phyloP scores from a whole-genome alignment of 2,888 invertebrate species.

The Eudemis profundana region DNA sequence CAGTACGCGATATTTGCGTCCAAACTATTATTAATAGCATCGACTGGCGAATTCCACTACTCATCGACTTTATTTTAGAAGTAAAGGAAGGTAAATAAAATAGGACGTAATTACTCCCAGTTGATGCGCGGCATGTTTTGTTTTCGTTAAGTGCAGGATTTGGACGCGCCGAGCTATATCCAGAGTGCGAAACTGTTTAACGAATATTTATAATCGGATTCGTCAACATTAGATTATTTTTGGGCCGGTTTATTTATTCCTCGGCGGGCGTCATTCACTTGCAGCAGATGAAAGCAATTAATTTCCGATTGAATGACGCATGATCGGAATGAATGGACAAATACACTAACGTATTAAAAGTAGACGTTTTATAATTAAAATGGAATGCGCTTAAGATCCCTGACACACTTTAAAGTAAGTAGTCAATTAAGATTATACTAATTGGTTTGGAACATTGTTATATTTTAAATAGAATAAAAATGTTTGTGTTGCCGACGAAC shows the following conservation, averaged over 20 bases:
- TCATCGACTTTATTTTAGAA: conserved; percentile 80
- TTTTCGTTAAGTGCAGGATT: conserved; percentile 63
- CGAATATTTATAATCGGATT: conserved; percentile 78
- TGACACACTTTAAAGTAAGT: conserved; percentile 32
- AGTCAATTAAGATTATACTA: conserved; percentile 30
- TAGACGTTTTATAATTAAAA: conserved; percentile 20
- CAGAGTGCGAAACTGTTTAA: conserved; percentile 60
- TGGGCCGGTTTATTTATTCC: conserved; percentile 71
- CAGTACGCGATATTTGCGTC: conserved; percentile 81
- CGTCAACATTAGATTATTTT: conserved; percentile 79
- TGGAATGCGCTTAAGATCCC: conserved; percentile 29
- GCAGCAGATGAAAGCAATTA: conserved; percentile 78
- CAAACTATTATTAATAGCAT: conserved; percentile 76
- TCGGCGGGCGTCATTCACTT: conserved; percentile 70
- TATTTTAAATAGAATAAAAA: conserved; percentile 16
- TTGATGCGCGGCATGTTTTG: conserved; percentile 69
- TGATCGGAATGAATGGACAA: conserved; percentile 66
- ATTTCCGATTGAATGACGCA: conserved; percentile 76
- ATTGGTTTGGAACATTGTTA: conserved; percentile 9
- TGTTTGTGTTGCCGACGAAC: neutral
- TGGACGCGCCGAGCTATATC: conserved; percentile 68
- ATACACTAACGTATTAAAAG: conserved; percentile 25
- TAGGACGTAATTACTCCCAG: conserved; percentile 70
- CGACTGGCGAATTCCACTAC: conserved; percentile 77
- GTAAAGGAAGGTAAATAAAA: conserved; percentile 79